Percentiles rank a stretch among this genome's conserved stretches.
These are phyloP conservation scores for Acrossocheilus wenchowensis DNA, from an alignment of 2,797 vertebrate species.

Conservation along the genomic window DNA sequence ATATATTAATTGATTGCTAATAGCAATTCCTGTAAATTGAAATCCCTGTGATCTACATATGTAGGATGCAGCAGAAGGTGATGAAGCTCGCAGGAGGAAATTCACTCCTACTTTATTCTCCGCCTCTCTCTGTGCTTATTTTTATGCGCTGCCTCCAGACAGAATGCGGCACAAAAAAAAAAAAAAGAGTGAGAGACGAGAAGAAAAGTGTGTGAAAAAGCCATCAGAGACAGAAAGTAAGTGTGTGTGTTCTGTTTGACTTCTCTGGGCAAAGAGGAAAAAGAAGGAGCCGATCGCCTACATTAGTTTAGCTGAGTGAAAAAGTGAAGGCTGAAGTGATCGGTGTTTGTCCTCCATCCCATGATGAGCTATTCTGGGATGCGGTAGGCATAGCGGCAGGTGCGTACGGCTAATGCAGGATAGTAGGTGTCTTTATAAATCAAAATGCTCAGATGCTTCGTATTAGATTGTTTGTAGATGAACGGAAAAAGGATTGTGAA, in stretches of 20 bases:
- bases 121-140: conserved; percentile 28
- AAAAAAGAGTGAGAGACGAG: conserved; percentile 3
- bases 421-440: conserved; percentile 1
- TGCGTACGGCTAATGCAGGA: conserved; percentile 1
- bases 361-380: conserved; percentile 47
- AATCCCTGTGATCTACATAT: neutral
- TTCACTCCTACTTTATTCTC: conserved; percentile 10
- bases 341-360: conserved; percentile 15
- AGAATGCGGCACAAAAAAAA: neutral
- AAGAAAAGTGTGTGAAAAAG: conserved; percentile 3
- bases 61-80: conserved; percentile 9
- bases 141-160: conserved; percentile 28
- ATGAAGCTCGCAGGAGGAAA: conserved; percentile 14
- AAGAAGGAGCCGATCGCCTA: neutral
- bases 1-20: neutral
- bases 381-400: conserved; percentile 32
- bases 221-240: neutral
- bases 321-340: neutral
- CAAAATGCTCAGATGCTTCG: neutral
- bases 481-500: neutral
- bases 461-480: neutral
- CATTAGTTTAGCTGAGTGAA: neutral
- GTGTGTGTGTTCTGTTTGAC: conserved; percentile 30
- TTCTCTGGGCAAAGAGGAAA: neutral
- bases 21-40: neutral